Evolutionary conservation across 2,888 invertebrate genomes (phyloP).

Genomic region (Nyleta sp.): DNA sequence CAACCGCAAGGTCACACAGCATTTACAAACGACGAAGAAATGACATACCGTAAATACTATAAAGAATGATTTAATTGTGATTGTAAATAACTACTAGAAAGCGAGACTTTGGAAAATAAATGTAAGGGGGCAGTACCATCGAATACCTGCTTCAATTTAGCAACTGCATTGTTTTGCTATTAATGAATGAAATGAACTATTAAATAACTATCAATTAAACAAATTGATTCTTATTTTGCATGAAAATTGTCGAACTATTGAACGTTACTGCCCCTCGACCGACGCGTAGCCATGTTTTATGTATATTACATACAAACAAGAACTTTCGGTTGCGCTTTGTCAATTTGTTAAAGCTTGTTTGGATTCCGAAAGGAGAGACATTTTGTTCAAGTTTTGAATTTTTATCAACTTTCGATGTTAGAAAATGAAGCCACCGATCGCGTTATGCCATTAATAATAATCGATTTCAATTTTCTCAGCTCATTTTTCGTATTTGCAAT

Average conservation of each 20-base stretch:
- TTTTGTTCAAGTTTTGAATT: slow-evolving; percentile 40
- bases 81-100: slow-evolving; percentile 26
- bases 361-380: background rate
- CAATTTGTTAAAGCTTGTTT: background rate
- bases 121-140: too few species aligned
- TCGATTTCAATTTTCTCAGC: background rate
- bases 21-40: background rate
- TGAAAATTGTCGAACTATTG: too few species aligned
- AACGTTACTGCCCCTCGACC: background rate
- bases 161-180: too few species aligned
- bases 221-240: too few species aligned
- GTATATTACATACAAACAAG: slow-evolving; percentile 9
- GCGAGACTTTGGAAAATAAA: background rate
- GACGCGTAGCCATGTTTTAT: background rate
- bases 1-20: background rate
- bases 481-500: too few species aligned
- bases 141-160: too few species aligned
- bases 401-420: slow-evolving; percentile 19
- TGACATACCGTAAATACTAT: background rate
- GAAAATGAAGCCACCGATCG: too few species aligned
- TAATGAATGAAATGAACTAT: too few species aligned
- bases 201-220: too few species aligned
- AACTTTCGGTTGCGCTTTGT: too few species aligned
- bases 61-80: slow-evolving; percentile 8
- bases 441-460: too few species aligned